Evolutionary conservation across 2,888 invertebrate genomes (phyloP).

Genomic region (Incurvaria masculella): DNA sequence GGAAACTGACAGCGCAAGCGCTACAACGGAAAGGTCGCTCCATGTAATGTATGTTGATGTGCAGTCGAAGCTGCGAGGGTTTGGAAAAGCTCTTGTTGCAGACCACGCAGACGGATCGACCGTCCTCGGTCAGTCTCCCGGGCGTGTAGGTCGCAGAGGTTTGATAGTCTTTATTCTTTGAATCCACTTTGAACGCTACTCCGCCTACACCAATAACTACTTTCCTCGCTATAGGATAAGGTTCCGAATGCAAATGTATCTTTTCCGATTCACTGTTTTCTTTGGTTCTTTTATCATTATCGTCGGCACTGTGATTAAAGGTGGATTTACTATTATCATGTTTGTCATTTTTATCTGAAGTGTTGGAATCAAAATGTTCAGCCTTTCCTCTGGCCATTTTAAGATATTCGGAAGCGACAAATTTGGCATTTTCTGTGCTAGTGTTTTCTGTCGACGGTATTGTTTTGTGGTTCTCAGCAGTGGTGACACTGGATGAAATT

Average conservation of each 20-base stretch:
- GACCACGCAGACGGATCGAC: slow-evolving; percentile 75
- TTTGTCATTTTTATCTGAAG: slow-evolving; percentile 24
- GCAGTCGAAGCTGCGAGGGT: slow-evolving; percentile 83
- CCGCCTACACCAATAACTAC: slow-evolving; percentile 65
- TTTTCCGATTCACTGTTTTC: slow-evolving; percentile 33
- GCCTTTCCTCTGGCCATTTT: slow-evolving; percentile 57
- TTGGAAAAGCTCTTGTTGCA: slow-evolving; percentile 92
- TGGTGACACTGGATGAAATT: not conserved
- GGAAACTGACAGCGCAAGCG: slow-evolving; percentile 87
- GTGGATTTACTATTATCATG: slow-evolving; percentile 27
- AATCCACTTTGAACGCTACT: slow-evolving; percentile 54
- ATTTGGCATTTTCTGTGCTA: slow-evolving; percentile 57
- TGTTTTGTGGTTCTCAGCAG: not conserved
- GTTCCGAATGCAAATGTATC: slow-evolving; percentile 35
- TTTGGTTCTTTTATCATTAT: slow-evolving; percentile 34
- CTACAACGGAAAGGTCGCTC: slow-evolving; percentile 91
- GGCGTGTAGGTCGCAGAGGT: slow-evolving; percentile 41
- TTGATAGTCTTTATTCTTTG: slow-evolving; percentile 51
- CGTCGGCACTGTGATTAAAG: slow-evolving; percentile 29
- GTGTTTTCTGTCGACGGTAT: slow-evolving; percentile 16
- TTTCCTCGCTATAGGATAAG: slow-evolving; percentile 52
- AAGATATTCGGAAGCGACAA: slow-evolving; percentile 63
- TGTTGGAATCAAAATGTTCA: slow-evolving; percentile 33
- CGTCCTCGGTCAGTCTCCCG: slow-evolving; percentile 65
- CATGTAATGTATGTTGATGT: slow-evolving; percentile 95